Evolutionary conservation across 2,888 invertebrate species (phyloP), one percentile per base, ranked within the genome.

Genomic region (Teinopalpus imperialis): DNA sequence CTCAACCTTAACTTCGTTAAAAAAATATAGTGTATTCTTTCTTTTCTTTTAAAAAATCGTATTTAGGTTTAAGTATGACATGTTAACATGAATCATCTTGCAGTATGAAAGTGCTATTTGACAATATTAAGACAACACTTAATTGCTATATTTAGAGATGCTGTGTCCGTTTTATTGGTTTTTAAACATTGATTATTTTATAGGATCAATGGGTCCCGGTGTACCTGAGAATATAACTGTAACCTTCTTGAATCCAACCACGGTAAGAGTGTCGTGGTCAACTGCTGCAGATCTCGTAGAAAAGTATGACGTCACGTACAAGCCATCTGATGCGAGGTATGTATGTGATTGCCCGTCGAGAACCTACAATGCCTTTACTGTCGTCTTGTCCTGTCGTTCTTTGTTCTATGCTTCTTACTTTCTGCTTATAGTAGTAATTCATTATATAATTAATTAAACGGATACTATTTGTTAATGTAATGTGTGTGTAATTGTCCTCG

Each of bases 281-380:
- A 95, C 94, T 49, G 93, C 94, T 61, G 91, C 93, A 55, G 94
- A 94, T 66, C 91, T 93, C 63, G 93, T 95, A 53, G 96, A 96
- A 71, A 96, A 96, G 80, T 96, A 95, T 90, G 95, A 96, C 85
- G 96, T 97, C 78, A 95, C 94, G 10, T 96, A 96, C 82, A 96
- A 96, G 74, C 96, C 96, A 34, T 94, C 95, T 36, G 95, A 95
- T 85, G 96, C 96, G 85, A 96, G 96, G 96, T 96, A 94, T 92
- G 92, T 59, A 48, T 52, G 56, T 34, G 49, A 37, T 49, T 43
- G 48, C 54, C 30, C 20, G 29, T 34, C 23, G 8, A n/a, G 8
- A 7, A 3, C 13, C 7, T 8, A 2, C 3, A 40, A 5, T 16
- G 10, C 13, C 16, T 43, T 18, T 9, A 44, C 51, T 55, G 43